Base-by-base conservation (phyloP, 2,797 vertebrate species). In the Microctenopoma stevenorrisi region DNA sequence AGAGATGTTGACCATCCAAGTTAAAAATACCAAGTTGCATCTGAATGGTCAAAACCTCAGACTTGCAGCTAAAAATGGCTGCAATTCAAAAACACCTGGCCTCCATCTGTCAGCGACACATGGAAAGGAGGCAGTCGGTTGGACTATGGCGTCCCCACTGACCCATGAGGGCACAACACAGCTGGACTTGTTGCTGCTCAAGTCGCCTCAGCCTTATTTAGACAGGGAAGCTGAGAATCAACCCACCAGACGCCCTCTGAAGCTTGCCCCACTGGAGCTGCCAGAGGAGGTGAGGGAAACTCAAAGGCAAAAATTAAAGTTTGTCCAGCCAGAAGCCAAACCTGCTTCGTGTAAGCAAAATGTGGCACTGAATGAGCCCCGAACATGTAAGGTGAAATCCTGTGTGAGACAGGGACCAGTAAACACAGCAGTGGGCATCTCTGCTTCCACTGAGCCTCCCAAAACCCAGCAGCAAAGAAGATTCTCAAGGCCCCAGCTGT, bases 211-310 rank as follows among this genome's bases (percentile, higher is more conserved):
- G 72, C 69, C 10, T 62, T 64, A 78, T 26, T 30, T 0, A 13
- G 76, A 51, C 52, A 70, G 44, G 22, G 65, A 68, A 47, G 65
- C 33, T 0, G 89, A 93, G 46, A 89, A 81, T 8, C 22, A 86
- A 8, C 50, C 60, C 0, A 62, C 69, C n/a, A 93, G 91, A 30
- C 89, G 90, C 15, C 94, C 93, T 0, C 76, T 91, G 56, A 96
- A 92, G 72, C 68, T 96, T 26, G 92, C 93, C 47, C 95, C 95
- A 0, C 82, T 96, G 66, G 90, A 94, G 26, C 93, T 94, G 40
- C 86, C 93, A 0, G 73, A 91, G 64, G 90, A 95, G 18, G 86
- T 92, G 4, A 93, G 86, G 76, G 91, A 95, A 74, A 88, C 91
- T 18, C 95, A 96, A 63, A 90, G 79, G 62, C 86, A 93, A 68